Base-by-base conservation (phyloP, 2,888 invertebrate genomes). In the Ypsolopha scabrella region DNA sequence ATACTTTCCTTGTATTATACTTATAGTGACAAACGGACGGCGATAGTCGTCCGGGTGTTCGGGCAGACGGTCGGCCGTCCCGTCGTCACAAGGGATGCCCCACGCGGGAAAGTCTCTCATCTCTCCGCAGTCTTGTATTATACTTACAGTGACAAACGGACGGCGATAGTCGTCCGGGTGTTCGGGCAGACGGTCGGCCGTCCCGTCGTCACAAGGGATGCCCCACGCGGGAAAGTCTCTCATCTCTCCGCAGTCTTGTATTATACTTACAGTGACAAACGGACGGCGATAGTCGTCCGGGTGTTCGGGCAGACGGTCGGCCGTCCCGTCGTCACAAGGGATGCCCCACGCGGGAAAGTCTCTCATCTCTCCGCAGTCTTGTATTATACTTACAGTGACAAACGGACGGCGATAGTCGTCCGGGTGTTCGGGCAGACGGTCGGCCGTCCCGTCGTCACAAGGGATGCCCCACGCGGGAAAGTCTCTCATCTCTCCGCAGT, bases 81-180 rank as follows among this genome's bases (percentile, higher is more conserved):
- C 93, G 67, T 95, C 95, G 49, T 80, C 80, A 65, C 93, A 92
- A 53, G 80, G 79, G 33, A 91, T 78, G 48, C 90, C 90, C 91
- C 93, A 94, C 56, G 88, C 80, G 53, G 88, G 85, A 0, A 87
- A 89, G 2, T 62, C 68, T 4, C 56, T 51, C 89, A 80, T 77
- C 59, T 94, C 93, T 0, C 96, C 96, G 66, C 95, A 95, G 60
- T 94, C 87, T 41, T 74, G 77, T 57, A 95, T 91, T 41, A 88
- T 59, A 63, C 93, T 92, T 6, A 88, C 86, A 91, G 93, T 67
- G 34, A 65, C 68, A 60, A 51, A 51, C 60, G 51, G 39, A 37
- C 9, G 37, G 9, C 9, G 37, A 37, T 7, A 37, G 37, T 37
- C 6, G 9, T 7, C 37, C 9, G 7, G 6, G 37, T 37, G 37